phyloP scores from a whole-genome alignment of 2,888 invertebrate genomes.

The Cephus rjabovi region DNA sequence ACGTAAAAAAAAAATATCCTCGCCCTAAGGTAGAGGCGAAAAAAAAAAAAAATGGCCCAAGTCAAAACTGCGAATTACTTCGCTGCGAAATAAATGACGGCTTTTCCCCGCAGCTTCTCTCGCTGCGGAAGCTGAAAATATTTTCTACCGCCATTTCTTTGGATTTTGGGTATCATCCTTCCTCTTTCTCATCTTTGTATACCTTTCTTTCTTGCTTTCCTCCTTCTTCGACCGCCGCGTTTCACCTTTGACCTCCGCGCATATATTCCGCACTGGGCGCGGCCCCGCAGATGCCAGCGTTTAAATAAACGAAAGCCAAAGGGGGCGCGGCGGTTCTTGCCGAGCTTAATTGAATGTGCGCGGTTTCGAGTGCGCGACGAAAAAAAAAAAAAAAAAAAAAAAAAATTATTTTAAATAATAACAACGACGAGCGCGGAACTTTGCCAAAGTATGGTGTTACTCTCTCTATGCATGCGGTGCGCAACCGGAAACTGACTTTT shows the following conservation, averaged over 20 bases:
- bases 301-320: background rate
- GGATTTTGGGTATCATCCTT: background rate
- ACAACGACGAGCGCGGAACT: too few relatives aligned
- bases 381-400: too few relatives aligned
- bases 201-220: background rate
- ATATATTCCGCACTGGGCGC: constrained; percentile 25
- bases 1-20: too few relatives aligned
- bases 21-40: background rate
- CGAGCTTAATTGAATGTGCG: background rate
- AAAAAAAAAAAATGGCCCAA: background rate
- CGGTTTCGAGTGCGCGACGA: background rate
- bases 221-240: background rate
- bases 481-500: background rate
- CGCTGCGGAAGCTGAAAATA: background rate
- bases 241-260: constrained; percentile 24
- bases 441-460: too few relatives aligned
- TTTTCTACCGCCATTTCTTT: background rate
- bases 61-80: background rate
- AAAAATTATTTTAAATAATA: too few relatives aligned
- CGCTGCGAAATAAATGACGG: background rate
- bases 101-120: too few relatives aligned
- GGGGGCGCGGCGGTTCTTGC: background rate
- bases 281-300: constrained; percentile 26
- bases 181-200: constrained; percentile 1
- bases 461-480: too few relatives aligned